phyloP scores from a whole-genome alignment of 2,888 invertebrate species.

The Auanema freiburgensis region DNA sequence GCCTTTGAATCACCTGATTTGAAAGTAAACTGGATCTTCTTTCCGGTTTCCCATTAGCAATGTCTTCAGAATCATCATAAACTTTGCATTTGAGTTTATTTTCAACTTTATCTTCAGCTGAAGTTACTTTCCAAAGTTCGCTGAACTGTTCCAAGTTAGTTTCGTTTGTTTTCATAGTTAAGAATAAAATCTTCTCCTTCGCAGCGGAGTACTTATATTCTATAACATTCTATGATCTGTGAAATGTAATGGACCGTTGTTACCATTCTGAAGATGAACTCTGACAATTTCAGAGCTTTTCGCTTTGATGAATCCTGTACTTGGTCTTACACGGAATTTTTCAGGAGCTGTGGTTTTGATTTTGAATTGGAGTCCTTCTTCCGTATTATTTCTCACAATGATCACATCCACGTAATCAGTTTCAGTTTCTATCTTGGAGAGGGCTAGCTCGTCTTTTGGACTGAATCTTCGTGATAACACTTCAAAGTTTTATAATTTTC shows the following conservation, averaged over 20 bases:
- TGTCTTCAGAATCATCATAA: slow-evolving; percentile 29
- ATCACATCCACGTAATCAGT: slow-evolving; percentile 48
- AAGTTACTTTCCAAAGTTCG: slow-evolving; percentile 35
- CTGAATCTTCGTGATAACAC: slow-evolving; percentile 22
- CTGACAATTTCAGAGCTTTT: slow-evolving; percentile 45
- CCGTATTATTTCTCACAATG: slow-evolving; percentile 39
- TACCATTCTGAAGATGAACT: slow-evolving; percentile 54
- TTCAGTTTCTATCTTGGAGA: slow-evolving; percentile 41
- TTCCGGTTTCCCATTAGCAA: slow-evolving; percentile 22
- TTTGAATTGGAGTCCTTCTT: slow-evolving; percentile 68
- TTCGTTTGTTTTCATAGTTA: slow-evolving; percentile 42
- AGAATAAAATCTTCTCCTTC: slow-evolving; percentile 51
- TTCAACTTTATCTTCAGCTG: slow-evolving; percentile 33
- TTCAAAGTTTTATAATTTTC: slow-evolving; percentile 5
- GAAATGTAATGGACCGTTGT: background rate
- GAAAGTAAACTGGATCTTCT: slow-evolving; percentile 33
- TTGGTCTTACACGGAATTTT: slow-evolving; percentile 88
- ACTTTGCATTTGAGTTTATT: slow-evolving; percentile 45
- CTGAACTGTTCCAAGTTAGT: slow-evolving; percentile 42
- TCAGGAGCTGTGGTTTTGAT: slow-evolving; percentile 92
- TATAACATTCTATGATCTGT: slow-evolving; percentile 17
- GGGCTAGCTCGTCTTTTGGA: slow-evolving; percentile 43
- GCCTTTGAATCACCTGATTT: slow-evolving; percentile 14
- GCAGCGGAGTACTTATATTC: slow-evolving; percentile 49
- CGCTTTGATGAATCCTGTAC: slow-evolving; percentile 44